Evolutionary conservation across 2,888 invertebrate genomes (phyloP).

Genomic region (Tetramorium bicarinatum): DNA sequence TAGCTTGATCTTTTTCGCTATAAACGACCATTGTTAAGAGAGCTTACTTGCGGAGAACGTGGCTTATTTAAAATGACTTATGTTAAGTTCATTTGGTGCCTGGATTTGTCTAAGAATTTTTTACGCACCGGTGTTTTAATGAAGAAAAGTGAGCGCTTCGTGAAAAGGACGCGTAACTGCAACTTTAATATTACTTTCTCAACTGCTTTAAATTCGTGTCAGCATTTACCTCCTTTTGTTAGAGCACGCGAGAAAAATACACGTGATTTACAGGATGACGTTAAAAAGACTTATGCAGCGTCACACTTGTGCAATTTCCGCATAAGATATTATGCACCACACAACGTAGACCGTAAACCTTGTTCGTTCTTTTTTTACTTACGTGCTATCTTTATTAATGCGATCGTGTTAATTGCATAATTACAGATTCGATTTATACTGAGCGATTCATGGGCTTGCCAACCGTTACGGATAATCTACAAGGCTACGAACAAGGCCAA

Average conservation of each 20-base stretch:
- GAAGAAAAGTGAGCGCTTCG: conserved; percentile 26
- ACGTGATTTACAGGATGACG: conserved; percentile 48
- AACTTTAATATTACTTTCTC: conserved; percentile 47
- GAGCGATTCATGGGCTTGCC: conserved; percentile 98
- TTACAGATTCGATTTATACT: conserved; percentile 97
- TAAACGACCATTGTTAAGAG: background rate
- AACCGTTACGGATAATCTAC: conserved; percentile 89
- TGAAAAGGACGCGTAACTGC: conserved; percentile 21
- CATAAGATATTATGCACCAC: conserved; percentile 28
- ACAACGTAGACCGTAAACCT: background rate
- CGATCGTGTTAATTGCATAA: conserved; percentile 31
- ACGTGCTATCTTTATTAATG: background rate
- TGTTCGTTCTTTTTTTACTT: too few relatives aligned
- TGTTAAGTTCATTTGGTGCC: conserved; percentile 15
- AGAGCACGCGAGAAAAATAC: conserved; percentile 46
- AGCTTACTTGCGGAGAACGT: conserved; percentile 19
- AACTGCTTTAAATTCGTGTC: conserved; percentile 55
- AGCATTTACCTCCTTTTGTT: conserved; percentile 43
- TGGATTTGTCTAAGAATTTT: conserved; percentile 45
- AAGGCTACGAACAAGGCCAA: conserved; percentile 92
- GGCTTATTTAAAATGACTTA: conserved; percentile 13
- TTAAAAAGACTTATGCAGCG: conserved; percentile 49
- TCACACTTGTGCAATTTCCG: conserved; percentile 39
- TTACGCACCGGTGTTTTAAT: conserved; percentile 39
- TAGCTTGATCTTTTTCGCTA: background rate